phyloP scores from a whole-genome alignment of 92 coral and sea anemone species.

The Muricea muricata region DNA sequence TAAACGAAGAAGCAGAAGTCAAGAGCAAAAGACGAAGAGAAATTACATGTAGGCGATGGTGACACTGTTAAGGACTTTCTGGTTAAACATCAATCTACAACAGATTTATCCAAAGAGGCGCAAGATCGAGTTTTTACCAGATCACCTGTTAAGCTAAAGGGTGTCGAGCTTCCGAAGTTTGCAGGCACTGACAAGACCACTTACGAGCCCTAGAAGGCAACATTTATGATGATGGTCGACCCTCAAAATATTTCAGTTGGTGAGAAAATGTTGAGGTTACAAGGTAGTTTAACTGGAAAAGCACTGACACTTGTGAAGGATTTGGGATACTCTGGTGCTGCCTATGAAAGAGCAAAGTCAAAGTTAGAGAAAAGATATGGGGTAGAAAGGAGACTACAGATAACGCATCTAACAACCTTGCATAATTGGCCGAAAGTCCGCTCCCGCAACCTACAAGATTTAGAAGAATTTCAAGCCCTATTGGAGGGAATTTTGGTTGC shows the following conservation, averaged over 20 bases:
- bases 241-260: too few relatives aligned
- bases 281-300: too few relatives aligned
- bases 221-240: slow-evolving; percentile 8
- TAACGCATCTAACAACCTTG: background rate
- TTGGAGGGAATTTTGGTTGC: slow-evolving; percentile 1
- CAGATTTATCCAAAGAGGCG: background rate
- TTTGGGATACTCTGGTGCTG: too few relatives aligned
- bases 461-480: background rate
- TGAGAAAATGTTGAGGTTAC: too few relatives aligned
- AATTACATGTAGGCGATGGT: too few relatives aligned
- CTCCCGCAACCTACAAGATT: slow-evolving; percentile 6
- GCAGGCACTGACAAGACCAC: too few relatives aligned
- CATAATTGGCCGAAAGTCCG: slow-evolving; percentile 9
- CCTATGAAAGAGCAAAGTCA: too few relatives aligned
- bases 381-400: too few relatives aligned
- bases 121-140: background rate
- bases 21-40: slow-evolving; percentile 52
- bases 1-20: slow-evolving; percentile 53
- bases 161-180: slow-evolving; percentile 26
- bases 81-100: background rate
- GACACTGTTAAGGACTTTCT: too few relatives aligned
- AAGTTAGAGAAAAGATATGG: too few relatives aligned
- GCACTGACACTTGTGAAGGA: too few relatives aligned
- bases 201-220: slow-evolving; percentile 22
- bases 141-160: slow-evolving; percentile 6